Base-by-base conservation (phyloP, 2,113 vertebrate genomes). In the Cyphomyrus discorhynchus region DNA sequence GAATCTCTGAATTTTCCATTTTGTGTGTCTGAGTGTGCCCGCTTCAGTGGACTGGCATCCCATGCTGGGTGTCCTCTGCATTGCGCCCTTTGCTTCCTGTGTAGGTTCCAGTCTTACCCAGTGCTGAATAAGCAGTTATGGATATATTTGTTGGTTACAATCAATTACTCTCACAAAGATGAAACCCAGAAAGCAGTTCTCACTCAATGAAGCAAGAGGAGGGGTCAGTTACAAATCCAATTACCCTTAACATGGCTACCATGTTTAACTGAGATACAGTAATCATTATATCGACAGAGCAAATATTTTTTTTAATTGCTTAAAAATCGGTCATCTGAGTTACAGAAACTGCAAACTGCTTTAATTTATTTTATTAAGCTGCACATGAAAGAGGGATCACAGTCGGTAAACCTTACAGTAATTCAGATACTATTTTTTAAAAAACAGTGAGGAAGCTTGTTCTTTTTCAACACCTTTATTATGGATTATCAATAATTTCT, bases 401-500 rank as follows among this genome's bases (percentile, higher is more conserved):
- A 70, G 62, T 70, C 0, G 62, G 3, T 19, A 19, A 87, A 88
- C 88, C 17, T 52, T 42, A 52, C n/a, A 85, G 74, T 74, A 91
- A 52, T 88, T 89, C 90, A 91, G 90, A 89, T 91, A 89, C 35
- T 80, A 89, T 90, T 88, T 35, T 90, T 93, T 93, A 92, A 88
- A 92, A 94, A 92, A 92, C 91, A 94, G 93, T 95, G 90, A 91
- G 89, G 47, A 92, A 86, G 92, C 90, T 90, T 87, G 80, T 93
- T 93, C 90, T 93, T 94, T 95, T 93, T 92, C 91, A 92, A 89
- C 89, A 92, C 91, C 91, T 93, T 91, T 90, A 91, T 91, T 92
- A 93, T 93, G 88, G 91, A 93, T 92, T 92, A 95, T 94, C 92
- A 94, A 91, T 91, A 89, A 87, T 92, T 86, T 91, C 91, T 93